phyloP scores from a whole-genome alignment of 2,888 invertebrate genomes.

The Tetropium fuscum region DNA sequence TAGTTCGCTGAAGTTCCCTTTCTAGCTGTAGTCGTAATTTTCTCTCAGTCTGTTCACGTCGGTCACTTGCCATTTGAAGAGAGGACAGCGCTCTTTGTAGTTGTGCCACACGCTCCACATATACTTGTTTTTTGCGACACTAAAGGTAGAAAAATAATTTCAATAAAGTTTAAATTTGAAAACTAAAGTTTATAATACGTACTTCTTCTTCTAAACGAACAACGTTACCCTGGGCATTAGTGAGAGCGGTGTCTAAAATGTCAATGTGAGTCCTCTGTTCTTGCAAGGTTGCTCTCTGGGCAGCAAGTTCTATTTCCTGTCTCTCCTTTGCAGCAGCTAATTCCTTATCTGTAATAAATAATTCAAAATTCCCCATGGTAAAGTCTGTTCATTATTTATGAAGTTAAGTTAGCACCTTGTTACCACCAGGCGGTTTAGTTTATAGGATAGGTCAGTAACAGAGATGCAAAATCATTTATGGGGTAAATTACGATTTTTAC shows the following conservation, averaged over 20 bases:
- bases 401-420: not conserved
- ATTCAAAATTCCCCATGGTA: too few species aligned
- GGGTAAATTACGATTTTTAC: too few species aligned
- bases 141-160: slow-evolving; percentile 57
- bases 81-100: slow-evolving; percentile 85
- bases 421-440: too few species aligned
- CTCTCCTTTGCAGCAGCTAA: slow-evolving; percentile 89
- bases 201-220: slow-evolving; percentile 91
- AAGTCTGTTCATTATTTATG: too few species aligned
- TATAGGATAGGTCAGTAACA: too few species aligned
- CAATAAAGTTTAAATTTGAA: not conserved
- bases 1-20: slow-evolving; percentile 79
- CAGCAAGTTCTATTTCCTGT: slow-evolving; percentile 91
- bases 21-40: slow-evolving; percentile 88
- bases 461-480: too few species aligned
- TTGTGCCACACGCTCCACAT: slow-evolving; percentile 86
- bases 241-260: slow-evolving; percentile 90
- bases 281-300: slow-evolving; percentile 88
- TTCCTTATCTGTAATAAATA: slow-evolving; percentile 80
- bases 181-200: slow-evolving; percentile 33
- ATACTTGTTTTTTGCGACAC: slow-evolving; percentile 87
- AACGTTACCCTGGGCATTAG: slow-evolving; percentile 91
- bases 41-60: slow-evolving; percentile 87
- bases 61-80: slow-evolving; percentile 85
- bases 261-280: slow-evolving; percentile 94